Conservation (phyloP, 2,888 invertebrate genomes). For the Callosobruchus maculatus region DNA sequence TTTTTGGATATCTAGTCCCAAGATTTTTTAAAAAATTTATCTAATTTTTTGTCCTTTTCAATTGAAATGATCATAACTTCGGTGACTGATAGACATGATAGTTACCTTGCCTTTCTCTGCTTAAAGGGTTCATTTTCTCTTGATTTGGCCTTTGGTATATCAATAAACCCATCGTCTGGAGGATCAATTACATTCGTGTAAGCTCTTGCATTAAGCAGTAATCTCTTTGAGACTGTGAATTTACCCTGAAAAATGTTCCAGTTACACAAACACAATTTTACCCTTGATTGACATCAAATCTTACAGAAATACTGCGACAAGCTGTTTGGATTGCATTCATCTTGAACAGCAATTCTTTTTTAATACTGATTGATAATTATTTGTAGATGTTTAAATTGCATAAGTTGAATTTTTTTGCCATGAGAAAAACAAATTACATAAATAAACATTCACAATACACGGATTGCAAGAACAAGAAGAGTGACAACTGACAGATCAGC, state of each 20-base stretch:
- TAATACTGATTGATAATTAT: no score
- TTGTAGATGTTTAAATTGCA: neutral
- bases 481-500: no score
- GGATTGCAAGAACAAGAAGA: no score
- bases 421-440: neutral
- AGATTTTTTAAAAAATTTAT: no score
- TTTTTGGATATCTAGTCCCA: no score
- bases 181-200: constrained; percentile 15
- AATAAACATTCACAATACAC: neutral
- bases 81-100: no score
- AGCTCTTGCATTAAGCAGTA: neutral
- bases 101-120: constrained; percentile 39
- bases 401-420: no score
- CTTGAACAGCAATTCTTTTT: no score
- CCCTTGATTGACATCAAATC: neutral
- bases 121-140: constrained; percentile 37
- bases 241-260: neutral
- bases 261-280: neutral
- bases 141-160: constrained; percentile 35
- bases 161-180: constrained; percentile 36
- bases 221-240: neutral
- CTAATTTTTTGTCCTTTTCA: no score
- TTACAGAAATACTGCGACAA: neutral
- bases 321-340: neutral
- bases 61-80: no score